Percentiles rank a stretch among this genome's conserved stretches.
These are phyloP conservation scores for Eucera pruinosa DNA, from an alignment of 2,888 invertebrate genomes.

Conservation along the genomic window DNA sequence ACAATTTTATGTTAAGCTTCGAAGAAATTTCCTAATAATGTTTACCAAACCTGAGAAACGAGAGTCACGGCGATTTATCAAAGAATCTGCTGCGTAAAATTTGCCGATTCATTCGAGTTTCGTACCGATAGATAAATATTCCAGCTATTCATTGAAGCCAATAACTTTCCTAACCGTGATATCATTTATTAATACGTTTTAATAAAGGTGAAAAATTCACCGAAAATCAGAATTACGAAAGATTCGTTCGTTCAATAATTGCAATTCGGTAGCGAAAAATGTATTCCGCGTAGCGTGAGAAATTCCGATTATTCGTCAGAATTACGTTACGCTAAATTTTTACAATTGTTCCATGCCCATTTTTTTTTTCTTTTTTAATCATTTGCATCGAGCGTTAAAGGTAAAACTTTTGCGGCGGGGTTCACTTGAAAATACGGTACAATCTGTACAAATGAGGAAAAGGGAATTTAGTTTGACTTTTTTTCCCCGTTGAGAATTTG, in stretches of 20 bases:
- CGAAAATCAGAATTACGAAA: no score
- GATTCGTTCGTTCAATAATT: background rate
- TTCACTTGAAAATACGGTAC: background rate
- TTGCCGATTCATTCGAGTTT: background rate
- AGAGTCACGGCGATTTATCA: conserved; percentile 6
- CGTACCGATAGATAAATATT: background rate
- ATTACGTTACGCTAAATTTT: background rate
- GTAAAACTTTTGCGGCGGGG: background rate
- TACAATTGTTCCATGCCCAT: background rate
- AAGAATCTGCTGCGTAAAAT: background rate
- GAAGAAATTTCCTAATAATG: background rate
- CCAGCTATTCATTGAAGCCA: background rate
- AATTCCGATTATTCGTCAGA: background rate
- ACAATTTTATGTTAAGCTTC: no score
- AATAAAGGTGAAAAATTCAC: no score
- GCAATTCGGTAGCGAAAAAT: background rate
- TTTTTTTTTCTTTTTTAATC: background rate
- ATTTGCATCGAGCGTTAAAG: background rate
- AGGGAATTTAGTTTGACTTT: background rate
- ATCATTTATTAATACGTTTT: no score
- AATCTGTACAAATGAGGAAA: conserved; percentile 6
- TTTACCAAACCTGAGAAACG: background rate
- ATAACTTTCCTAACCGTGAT: background rate
- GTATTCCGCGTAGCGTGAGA: background rate
- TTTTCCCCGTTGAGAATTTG: conserved; percentile 9